These are phyloP conservation scores for Gymnocypris eckloni DNA, from an alignment of 2,797 vertebrate species.

Conservation along the genomic window DNA sequence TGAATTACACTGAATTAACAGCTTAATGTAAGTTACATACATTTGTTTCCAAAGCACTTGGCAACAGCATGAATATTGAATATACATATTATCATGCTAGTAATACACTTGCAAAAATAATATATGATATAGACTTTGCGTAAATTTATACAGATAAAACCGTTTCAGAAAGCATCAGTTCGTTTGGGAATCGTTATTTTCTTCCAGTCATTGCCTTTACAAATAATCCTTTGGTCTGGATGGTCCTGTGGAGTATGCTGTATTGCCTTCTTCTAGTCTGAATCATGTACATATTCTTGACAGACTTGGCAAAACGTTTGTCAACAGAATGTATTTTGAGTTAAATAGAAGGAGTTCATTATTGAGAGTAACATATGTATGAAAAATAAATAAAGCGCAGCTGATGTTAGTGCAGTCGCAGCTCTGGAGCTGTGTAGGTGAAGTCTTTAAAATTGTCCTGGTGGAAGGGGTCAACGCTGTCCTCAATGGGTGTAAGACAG, in stretches of 20 bases:
- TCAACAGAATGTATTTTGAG: background rate
- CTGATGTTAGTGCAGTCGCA: conserved; percentile 64
- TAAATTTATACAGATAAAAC: background rate
- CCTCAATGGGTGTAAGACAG: conserved; percentile 92
- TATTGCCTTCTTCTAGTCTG: background rate
- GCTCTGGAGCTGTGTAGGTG: conserved; percentile 90
- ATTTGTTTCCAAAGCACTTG: conserved; percentile 5
- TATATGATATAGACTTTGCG: background rate
- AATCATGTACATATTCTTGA: background rate
- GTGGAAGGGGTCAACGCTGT: conserved; percentile 88
- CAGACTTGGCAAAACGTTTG: background rate
- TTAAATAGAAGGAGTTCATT: background rate
- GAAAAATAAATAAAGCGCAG: background rate
- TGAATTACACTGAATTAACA: background rate
- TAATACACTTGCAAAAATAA: background rate
- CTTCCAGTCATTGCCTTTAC: background rate
- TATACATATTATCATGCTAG: background rate
- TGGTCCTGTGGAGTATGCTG: background rate
- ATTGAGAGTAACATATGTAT: background rate
- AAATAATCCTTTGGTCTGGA: background rate
- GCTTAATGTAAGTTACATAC: background rate
- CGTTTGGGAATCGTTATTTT: background rate
- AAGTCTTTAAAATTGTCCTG: conserved; percentile 96
- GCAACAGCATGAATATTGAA: background rate
- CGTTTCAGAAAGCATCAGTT: background rate